Conservation (phyloP, 1,140 invertebrate species). For the Zaprionus ornatus region DNA sequence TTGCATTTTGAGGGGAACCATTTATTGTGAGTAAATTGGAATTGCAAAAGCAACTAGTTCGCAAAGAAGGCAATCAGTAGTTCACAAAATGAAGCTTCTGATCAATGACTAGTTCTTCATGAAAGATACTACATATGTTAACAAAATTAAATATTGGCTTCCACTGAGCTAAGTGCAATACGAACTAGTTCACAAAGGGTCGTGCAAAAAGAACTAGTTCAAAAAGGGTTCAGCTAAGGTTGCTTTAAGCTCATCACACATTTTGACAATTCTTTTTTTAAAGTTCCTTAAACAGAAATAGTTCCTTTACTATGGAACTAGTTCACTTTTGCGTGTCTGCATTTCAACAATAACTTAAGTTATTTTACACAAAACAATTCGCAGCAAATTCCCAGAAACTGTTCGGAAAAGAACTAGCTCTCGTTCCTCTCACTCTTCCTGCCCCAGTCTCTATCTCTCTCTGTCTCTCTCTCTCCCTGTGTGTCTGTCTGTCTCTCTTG, state of each 20-base stretch:
- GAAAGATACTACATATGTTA: no score
- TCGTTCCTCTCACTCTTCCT: background rate
- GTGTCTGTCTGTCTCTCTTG: background rate
- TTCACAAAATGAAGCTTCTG: no score
- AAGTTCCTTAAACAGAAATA: background rate
- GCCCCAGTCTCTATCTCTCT: background rate
- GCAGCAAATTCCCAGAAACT: background rate
- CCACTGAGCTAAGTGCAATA: background rate
- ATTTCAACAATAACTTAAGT: background rate
- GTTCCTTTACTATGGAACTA: background rate
- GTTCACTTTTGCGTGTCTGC: background rate
- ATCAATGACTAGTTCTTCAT: no score
- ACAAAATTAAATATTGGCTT: no score
- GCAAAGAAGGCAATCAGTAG: background rate
- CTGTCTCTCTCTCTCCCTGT: background rate
- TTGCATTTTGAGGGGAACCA: no score
- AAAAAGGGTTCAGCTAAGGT: background rate
- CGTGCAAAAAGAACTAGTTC: background rate
- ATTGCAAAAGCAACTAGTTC: background rate
- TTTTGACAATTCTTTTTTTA: no score
- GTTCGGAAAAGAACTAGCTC: conserved; percentile 8
- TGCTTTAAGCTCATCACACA: background rate
- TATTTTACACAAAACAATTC: background rate
- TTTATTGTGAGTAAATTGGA: background rate
- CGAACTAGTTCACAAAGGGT: background rate